These are phyloP conservation scores for Synergus japonicus DNA, from an alignment of 2,888 invertebrate genomes.

Conservation along the genomic window DNA sequence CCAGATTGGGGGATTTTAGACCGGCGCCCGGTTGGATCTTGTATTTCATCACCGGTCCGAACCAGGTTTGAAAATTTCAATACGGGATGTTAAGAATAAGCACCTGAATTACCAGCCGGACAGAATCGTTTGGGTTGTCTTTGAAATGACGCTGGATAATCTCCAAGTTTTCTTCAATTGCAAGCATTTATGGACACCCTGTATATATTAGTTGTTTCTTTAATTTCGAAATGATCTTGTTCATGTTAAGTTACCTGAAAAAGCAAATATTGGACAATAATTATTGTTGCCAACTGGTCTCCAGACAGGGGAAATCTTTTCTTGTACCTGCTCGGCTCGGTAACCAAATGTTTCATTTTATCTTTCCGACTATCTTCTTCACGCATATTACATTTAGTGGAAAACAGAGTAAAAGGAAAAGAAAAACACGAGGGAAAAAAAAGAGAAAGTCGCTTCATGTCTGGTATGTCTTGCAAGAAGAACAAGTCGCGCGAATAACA, in stretches of 20 bases:
- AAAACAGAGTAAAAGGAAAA: conserved; percentile 63
- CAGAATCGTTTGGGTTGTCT: too few relatives aligned
- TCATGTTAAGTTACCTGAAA: background rate
- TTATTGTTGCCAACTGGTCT: conserved; percentile 38
- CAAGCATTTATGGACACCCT: too few relatives aligned
- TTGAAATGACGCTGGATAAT: too few relatives aligned
- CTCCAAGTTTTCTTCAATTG: too few relatives aligned
- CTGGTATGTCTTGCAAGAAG: conserved; percentile 54
- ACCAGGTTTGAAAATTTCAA: too few relatives aligned
- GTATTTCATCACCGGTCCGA: too few relatives aligned
- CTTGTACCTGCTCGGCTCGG: conserved; percentile 50
- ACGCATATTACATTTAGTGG: conserved; percentile 71
- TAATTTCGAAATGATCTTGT: too few relatives aligned
- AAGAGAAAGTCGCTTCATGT: conserved; percentile 48
- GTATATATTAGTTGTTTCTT: too few relatives aligned
- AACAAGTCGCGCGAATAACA: conserved; percentile 73
- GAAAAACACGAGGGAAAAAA: conserved; percentile 38
- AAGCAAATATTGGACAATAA: background rate
- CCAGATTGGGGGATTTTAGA: too few relatives aligned
- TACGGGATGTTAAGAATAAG: too few relatives aligned
- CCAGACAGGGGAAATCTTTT: background rate
- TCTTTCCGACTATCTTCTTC: conserved; percentile 73
- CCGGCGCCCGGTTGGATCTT: too few relatives aligned
- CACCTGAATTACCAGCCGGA: too few relatives aligned
- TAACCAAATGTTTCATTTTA: conserved; percentile 69